Evolutionary conservation across 1,140 invertebrate species (phyloP).

Genomic region (Drosophila truncata): DNA sequence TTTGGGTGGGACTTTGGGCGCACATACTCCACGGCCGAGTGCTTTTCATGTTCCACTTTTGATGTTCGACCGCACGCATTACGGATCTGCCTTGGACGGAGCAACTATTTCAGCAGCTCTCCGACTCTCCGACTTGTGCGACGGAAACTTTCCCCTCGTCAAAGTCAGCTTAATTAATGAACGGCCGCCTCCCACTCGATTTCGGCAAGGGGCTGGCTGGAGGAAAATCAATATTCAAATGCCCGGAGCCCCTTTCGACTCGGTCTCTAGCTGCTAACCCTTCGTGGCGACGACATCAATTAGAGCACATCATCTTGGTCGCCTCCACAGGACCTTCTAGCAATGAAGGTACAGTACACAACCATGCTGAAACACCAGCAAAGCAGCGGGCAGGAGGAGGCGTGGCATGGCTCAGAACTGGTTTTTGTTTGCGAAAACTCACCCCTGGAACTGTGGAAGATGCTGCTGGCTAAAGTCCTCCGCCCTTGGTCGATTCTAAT

Average conservation of each 20-base stretch:
- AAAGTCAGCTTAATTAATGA: constrained; percentile 81
- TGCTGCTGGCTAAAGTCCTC: constrained; percentile 31
- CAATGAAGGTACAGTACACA: constrained; percentile 65
- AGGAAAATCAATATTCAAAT: constrained; percentile 74
- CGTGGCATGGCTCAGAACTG: constrained; percentile 65
- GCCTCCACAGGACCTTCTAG: constrained; percentile 28
- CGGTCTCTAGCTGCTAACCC: constrained; percentile 3
- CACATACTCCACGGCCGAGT: constrained; percentile 62
- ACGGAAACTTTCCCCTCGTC: constrained; percentile 73
- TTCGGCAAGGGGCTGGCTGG: background rate
- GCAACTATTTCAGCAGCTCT: constrained; percentile 36
- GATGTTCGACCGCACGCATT: constrained; percentile 67
- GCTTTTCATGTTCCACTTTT: constrained; percentile 76
- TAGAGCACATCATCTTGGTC: constrained; percentile 74
- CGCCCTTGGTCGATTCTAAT: constrained; percentile 65
- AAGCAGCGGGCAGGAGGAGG: constrained; percentile 50
- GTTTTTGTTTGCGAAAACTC: constrained; percentile 71
- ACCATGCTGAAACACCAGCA: constrained; percentile 14
- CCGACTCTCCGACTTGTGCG: constrained; percentile 36
- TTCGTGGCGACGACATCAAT: constrained; percentile 75
- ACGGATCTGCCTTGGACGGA: constrained; percentile 39
- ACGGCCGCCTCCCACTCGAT: constrained; percentile 36
- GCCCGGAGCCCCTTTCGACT: constrained; percentile 19
- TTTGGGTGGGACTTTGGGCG: constrained; percentile 26
- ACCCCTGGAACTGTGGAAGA: constrained; percentile 58